Conservation (phyloP, 1,140 invertebrate genomes). For the Drosophila eugracilis region DNA sequence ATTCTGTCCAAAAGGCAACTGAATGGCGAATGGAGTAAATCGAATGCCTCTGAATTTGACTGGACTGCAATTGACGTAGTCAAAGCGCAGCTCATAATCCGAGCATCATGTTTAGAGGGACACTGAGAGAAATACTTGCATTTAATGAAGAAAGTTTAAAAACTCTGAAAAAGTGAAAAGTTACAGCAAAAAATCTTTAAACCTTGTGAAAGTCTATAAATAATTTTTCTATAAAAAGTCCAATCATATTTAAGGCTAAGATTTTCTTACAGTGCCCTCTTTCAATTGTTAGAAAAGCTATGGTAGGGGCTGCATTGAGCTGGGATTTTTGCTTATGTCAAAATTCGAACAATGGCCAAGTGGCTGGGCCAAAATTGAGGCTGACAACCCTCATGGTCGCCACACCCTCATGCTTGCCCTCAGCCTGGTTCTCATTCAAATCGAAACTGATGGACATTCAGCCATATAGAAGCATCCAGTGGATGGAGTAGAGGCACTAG, state of each 20-base stretch:
- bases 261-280: slow-evolving; percentile 2
- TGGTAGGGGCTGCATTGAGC: slow-evolving; percentile 34
- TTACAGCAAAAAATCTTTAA: not conserved
- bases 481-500: slow-evolving; percentile 5
- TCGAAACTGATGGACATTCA: slow-evolving; percentile 28
- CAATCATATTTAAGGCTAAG: not conserved
- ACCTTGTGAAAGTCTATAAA: no score
- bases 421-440: slow-evolving; percentile 3
- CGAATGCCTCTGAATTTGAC: slow-evolving; percentile 20
- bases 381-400: slow-evolving; percentile 58
- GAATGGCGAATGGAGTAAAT: slow-evolving; percentile 11
- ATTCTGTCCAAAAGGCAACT: slow-evolving; percentile 29
- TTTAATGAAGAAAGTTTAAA: no score
- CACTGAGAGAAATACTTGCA: slow-evolving; percentile 1
- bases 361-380: slow-evolving; percentile 74
- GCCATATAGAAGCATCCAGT: slow-evolving; percentile 2
- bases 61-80: slow-evolving; percentile 71
- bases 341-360: slow-evolving; percentile 75
- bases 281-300: slow-evolving; percentile 17
- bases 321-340: slow-evolving; percentile 80
- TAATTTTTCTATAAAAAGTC: not conserved
- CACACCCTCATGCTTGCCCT: slow-evolving; percentile 2
- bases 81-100: slow-evolving; percentile 70
- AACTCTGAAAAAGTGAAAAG: not conserved
- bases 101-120: slow-evolving; percentile 13